Evolutionary conservation across 2,797 vertebrate genomes (phyloP), one percentile per base, ranked within the genome.

Genomic region (Scleropages formosus): DNA sequence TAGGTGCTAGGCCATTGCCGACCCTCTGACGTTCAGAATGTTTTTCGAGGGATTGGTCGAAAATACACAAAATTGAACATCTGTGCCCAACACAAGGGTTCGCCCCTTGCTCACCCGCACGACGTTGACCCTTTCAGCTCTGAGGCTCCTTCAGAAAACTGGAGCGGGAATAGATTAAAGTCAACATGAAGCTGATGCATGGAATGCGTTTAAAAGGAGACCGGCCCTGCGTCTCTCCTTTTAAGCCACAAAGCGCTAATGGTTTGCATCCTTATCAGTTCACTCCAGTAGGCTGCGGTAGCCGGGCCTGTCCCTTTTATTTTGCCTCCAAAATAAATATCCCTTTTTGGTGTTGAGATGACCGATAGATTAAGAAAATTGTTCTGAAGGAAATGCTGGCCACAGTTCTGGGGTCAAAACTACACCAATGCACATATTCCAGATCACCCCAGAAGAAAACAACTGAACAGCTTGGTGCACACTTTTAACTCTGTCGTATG

Each of bases 191-290:
- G 76, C 70, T 26, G 53, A 27, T 59, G 70, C 22, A 47, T 49
- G 20, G 62, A 15, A n/a, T 56, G 47, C 10, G 11, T 77, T 61
- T 47, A 68, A 61, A 73, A 73, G 72, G 53, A 46, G 64, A 63
- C 64, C 22, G 71, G 51, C 64, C 51, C 46, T 24, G 53, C 63
- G 46, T 66, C n/a, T 77, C 27, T 64, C 61, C 61, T 72, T 73
- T 73, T 73, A 67, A 49, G 75, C 60, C 72, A 39, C 47, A 68
- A 53, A 68, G 71, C 63, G 61, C 67, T 76, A 69, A 71, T 31
- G 63, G 39, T 77, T 61, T 68, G 63, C 63, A 18, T 58, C 63
- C 71, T 77, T 77, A 77, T 77, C 70, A 73, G 61, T 39, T 59
- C 70, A 60, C 62, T 60, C 63, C 76, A 77, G 76, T 73, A 51